Evolutionary conservation across 2,113 vertebrate genomes (phyloP).

Genomic region (Hypomesus transpacificus): DNA sequence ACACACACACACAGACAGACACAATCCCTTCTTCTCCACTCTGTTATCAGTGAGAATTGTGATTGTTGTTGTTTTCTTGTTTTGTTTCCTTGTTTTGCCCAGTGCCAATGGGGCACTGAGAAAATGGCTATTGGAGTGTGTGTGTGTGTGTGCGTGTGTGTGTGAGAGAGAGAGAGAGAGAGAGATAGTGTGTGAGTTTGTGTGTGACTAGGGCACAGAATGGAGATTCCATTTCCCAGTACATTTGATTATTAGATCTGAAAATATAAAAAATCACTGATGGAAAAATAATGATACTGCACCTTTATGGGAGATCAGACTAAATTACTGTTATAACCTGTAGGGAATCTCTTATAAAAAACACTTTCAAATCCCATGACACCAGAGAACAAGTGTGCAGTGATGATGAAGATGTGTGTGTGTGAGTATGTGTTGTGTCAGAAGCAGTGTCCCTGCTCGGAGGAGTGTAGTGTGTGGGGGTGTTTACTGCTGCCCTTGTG

Average conservation of each 20-base stretch:
- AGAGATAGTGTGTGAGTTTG: too few species aligned
- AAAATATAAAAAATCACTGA: too few species aligned
- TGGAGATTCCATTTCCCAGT: too few species aligned
- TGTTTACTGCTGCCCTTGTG: conserved; percentile 40
- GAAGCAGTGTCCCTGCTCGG: neutral
- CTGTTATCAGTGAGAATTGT: conserved; percentile 25
- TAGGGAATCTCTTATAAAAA: too few species aligned
- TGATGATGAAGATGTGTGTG: too few species aligned
- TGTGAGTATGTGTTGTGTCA: neutral
- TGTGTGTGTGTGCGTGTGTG: neutral
- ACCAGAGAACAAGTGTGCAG: neutral
- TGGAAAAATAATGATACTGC: too few species aligned
- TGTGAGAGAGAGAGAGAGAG: neutral
- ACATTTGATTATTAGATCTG: too few species aligned
- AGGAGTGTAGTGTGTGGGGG: conserved; percentile 16
- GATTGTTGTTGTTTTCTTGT: conserved; percentile 29
- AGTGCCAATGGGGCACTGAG: neutral
- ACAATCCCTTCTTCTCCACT: conserved; percentile 7
- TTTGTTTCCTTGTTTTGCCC: conserved; percentile 27
- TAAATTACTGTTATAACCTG: too few species aligned
- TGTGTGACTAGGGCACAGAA: too few species aligned
- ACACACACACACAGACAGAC: neutral
- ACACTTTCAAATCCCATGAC: too few species aligned
- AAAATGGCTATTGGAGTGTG: neutral
- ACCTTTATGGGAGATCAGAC: too few species aligned